Base-by-base conservation (phyloP, 64 coral and sea anemone species). In the Pocillopora damicornis region DNA sequence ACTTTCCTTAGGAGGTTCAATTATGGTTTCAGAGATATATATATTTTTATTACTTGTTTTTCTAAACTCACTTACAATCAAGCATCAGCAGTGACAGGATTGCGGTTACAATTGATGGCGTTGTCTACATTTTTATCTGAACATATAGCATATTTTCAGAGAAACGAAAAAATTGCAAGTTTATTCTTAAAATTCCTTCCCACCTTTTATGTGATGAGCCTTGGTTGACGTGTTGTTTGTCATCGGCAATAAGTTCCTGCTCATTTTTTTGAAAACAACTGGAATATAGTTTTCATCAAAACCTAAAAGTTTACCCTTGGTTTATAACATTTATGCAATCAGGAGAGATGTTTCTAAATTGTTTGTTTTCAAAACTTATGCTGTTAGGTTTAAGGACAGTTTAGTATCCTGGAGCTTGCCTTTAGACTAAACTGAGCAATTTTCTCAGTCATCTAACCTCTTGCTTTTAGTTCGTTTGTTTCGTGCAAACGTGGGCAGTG, bases 1-100 rank as follows among this genome's bases (percentile, higher is more conserved):
- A 65, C 81, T 72, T 85, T 73, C 81, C 81, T 57, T 13, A 85
- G 81, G 81, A 85, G 81, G 63, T 73, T 56, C 13, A 73, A 58
- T 85, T 85, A 85, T 85, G 65, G 65, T 72, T 85, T 58, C 9
- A 57, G 20, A 51, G 7, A 66, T 62, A 64, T 65, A 81, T n/a
- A 84, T 85, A 69, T 72, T 85, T 85, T 57, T 57, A 35, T 68
- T 83, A 37, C 30, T 85, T 72, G 63, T 71, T 85, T 30, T 72
- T 85, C 64, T 66, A 67, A 83, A 69, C 35, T 69, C 7, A 60
- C 35, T 69, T 22, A 37, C 7, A 30, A 85, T 72, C 20, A 85
- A 68, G 26, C 81, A 57, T 56, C 61, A 42, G 4, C 18, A 13
- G 10, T 66, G 6, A 72, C 11, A 37, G 35, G n/a, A 23, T 56